phyloP scores from a whole-genome alignment of 2,113 vertebrate species.

The Nothobranchius kuhntae region DNA sequence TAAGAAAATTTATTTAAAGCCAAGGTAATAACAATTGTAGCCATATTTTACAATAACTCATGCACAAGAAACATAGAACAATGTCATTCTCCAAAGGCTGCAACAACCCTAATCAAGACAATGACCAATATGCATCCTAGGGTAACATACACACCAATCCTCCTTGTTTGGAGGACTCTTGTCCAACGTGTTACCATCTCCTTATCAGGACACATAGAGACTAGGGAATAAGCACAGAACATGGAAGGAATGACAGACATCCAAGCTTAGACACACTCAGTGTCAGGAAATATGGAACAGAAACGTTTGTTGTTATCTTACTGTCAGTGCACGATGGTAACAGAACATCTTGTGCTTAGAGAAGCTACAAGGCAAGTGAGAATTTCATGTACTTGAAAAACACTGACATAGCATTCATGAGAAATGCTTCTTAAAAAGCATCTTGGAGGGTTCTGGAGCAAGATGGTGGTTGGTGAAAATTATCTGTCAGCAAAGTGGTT shows the following conservation, averaged over 20 bases:
- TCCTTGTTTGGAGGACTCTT: slow-evolving; percentile 38
- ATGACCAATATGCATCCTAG: neutral
- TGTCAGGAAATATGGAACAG: neutral
- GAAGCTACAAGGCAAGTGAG: neutral
- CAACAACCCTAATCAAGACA: neutral
- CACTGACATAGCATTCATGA: slow-evolving; percentile 16
- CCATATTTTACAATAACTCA: no score
- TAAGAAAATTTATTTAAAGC: no score
- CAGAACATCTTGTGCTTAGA: slow-evolving; percentile 47
- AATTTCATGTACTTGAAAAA: slow-evolving; percentile 44
- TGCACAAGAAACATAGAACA: no score
- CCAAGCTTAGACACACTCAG: slow-evolving; percentile 11
- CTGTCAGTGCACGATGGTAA: slow-evolving; percentile 28
- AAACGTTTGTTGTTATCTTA: slow-evolving; percentile 25
- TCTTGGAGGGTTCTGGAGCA: no score
- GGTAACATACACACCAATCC: slow-evolving; percentile 26
- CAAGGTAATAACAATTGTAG: no score
- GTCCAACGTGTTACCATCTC: slow-evolving; percentile 12
- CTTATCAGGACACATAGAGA: slow-evolving; percentile 49
- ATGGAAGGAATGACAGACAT: slow-evolving; percentile 41
- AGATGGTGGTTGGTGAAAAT: neutral
- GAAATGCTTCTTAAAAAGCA: slow-evolving; percentile 1
- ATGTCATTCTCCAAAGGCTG: no score
- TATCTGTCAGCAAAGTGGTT: no score
- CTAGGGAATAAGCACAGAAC: slow-evolving; percentile 21